A percentile compares a stretch with the other conserved stretches of the same genome.
Conservation (phyloP, 1,140 invertebrate genomes). For the Neodiprion fabricii region DNA sequence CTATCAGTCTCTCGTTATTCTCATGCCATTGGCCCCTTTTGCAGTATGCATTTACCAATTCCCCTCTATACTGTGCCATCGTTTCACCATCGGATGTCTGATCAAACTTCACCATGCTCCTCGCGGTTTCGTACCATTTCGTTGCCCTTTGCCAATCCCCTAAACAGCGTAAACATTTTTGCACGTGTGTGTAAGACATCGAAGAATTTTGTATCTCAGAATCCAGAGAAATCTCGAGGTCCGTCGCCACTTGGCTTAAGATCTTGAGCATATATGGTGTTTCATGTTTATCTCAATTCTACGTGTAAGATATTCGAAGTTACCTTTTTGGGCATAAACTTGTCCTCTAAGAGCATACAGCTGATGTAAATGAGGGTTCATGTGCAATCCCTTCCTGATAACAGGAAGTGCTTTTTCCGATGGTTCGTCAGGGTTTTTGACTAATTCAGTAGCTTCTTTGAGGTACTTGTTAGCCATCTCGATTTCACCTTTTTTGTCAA, state of each 20-base stretch:
- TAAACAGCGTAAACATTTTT: not conserved
- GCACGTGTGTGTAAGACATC: not conserved
- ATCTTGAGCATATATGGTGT: not conserved
- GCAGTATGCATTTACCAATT: constrained; percentile 21
- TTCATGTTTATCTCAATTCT: not conserved
- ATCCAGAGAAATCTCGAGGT: not conserved
- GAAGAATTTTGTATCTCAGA: not conserved
- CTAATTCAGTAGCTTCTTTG: constrained; percentile 13
- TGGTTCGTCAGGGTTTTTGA: not conserved
- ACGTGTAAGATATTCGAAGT: not conserved
- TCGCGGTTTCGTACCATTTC: constrained; percentile 27
- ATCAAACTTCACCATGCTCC: constrained; percentile 20
- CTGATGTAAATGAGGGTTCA: constrained; percentile 21
- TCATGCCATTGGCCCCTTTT: constrained; percentile 23
- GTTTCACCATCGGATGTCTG: not conserved
- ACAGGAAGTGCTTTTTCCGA: not conserved
- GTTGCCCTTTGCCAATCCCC: constrained; percentile 26
- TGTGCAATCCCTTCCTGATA: constrained; percentile 24
- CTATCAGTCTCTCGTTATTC: constrained; percentile 6
- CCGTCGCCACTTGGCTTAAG: too few species aligned
- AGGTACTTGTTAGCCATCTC: constrained; percentile 15
- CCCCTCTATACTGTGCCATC: constrained; percentile 15
- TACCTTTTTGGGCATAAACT: constrained; percentile 26
- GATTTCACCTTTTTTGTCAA: constrained; percentile 11
- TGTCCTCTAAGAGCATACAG: constrained; percentile 28